A percentile compares a stretch with the other conserved stretches of the same genome.
phyloP scores from a whole-genome alignment of 2,113 vertebrate genomes.

The Nanorana parkeri region DNA sequence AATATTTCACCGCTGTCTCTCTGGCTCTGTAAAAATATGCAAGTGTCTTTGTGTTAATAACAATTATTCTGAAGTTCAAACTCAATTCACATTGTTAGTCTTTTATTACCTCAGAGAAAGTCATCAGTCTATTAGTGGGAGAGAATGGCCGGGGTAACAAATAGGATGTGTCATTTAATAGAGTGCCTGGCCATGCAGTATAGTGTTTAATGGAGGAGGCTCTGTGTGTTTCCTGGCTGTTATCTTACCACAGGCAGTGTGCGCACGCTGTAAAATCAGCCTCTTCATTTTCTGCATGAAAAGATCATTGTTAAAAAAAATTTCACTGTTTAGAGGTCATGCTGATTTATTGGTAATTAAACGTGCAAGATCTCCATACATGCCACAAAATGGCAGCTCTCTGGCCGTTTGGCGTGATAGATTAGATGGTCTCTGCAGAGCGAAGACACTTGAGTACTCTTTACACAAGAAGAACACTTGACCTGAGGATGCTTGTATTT shows the following conservation, averaged over 20 bases:
- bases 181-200: conserved; percentile 87
- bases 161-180: conserved; percentile 84
- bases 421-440: conserved; percentile 58
- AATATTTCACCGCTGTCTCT: background rate
- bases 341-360: conserved; percentile 98
- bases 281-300: conserved; percentile 96
- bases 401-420: conserved; percentile 67
- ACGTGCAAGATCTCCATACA: conserved; percentile 87
- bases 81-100: background rate
- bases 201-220: conserved; percentile 78
- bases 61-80: background rate
- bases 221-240: conserved; percentile 75
- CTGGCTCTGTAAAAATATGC: background rate
- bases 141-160: conserved; percentile 78
- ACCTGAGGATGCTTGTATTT: conserved; percentile 54
- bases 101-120: conserved; percentile 63
- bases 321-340: conserved; percentile 82
- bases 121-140: conserved; percentile 63
- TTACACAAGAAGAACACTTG: conserved; percentile 68
- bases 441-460: conserved; percentile 58
- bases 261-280: conserved; percentile 84
- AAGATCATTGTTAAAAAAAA: conserved; percentile 83
- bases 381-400: conserved; percentile 76
- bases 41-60: background rate
- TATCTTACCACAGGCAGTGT: conserved; percentile 82